Evolutionary conservation across 1,140 invertebrate genomes (phyloP), one percentile per base, ranked within the genome.

Genomic region (Ostrea edulis): DNA sequence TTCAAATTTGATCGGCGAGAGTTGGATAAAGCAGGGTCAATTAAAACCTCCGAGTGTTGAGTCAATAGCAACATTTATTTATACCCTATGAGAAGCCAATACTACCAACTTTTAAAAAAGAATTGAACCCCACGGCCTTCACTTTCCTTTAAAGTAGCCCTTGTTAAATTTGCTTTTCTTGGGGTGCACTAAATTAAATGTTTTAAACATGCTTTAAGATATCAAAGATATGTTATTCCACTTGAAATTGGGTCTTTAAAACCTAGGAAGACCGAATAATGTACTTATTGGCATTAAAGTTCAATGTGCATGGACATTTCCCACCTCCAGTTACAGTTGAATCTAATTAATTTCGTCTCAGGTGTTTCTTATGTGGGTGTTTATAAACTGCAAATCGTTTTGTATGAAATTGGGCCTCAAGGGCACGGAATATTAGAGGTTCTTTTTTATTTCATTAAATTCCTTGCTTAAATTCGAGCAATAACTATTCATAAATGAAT

Each of bases 61-160:
- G 68, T 77, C 68, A 77, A 77, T 35, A 77, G 25, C 35, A 35
- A 25, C 14, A 77, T 35, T 29, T 9, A 77, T 25, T 12, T 29
- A 77, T 25, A 25, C 9, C 4, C 14, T 29, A 77, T 12, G 35
- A 35, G 29, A 77, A 77, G 25, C 68, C 25, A 77, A 77, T 25
- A 77, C 25, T 9, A 29, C 68, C 25, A 12, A 29, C 22, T 35
- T 77, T 77, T 29, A 77, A 17, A 77, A 77, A 29, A 14, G 25
- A 29, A 77, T 77, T 77, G 68, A 29, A 77, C 68, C 29, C 68
- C 68, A 77, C 25, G n/a, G 58, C n/a, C n/a, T 62, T 14, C 12
- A 62, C 17, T 62, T 62, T 62, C 55, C 55, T 44, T 20, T 62
- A n/a, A 62, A 20, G n/a, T 5, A 62, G 55, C n/a, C 17, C n/a